Base-by-base conservation (phyloP, 2,888 invertebrate genomes). In the Nipponacmea schrenckii region DNA sequence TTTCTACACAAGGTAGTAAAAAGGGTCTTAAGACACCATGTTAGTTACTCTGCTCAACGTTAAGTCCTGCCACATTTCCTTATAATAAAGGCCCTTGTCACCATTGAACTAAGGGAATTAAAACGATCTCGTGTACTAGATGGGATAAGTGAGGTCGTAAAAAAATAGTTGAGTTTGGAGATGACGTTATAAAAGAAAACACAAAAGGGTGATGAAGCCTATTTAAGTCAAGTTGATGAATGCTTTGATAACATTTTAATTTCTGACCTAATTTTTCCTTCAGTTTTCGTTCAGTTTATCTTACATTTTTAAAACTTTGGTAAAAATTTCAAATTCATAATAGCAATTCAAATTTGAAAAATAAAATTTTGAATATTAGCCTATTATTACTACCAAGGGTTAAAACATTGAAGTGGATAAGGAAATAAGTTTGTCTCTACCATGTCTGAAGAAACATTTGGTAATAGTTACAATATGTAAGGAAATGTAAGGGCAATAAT, bases 21-120 rank as follows among this genome's bases (percentile, higher is more conserved):
- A 56, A 24, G 24, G 56, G 56, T 20, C 24, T 56, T 56, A 24
- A 20, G 24, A 10, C 20, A 24, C 56, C 24, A 24, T 56, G 56
- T 56, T 56, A 56, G 56, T 56, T 24, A 56, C 24, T 24, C 24
- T 24, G 56, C 56, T 10, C 24, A 56, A 7, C 56, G 39, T 39
- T 56, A 56, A 56, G 56, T 56, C 56, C 56, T 56, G 56, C 56
- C 56, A 56, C 24, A 24, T 56, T 56, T 24, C 56, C 56, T 24
- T 24, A 56, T 56, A 24, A 56, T 56, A 24, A 56, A 56, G 24
- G 20, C 56, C 20, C 20, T 56, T 24, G 56, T 24, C 56, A 56
- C 39, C 39, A 24, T 56, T 56, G 24, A 24, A 24, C 20, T 24
- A 56, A 56, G 56, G 24, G 56, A 24, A 10, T 24, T 56, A 24